phyloP scores from a whole-genome alignment of 2,888 invertebrate species.

The Quadroppia sp. region DNA sequence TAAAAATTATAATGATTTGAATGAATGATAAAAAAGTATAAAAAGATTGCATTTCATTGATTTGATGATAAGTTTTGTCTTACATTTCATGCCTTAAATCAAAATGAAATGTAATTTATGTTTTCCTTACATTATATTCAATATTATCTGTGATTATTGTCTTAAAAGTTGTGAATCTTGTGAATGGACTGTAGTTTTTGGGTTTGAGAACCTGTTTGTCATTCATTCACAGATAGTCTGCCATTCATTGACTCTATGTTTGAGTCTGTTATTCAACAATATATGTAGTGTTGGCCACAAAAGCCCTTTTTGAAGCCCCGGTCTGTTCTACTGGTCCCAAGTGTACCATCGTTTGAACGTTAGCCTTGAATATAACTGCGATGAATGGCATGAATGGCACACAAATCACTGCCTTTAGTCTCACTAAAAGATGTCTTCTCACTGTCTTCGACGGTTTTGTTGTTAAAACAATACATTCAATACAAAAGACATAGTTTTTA shows the following conservation, averaged over 20 bases:
- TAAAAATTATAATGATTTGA: too few relatives aligned
- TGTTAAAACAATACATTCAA: neutral
- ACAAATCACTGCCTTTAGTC: constrained; percentile 1
- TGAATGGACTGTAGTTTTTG: neutral
- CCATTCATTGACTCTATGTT: neutral
- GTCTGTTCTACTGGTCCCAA: neutral
- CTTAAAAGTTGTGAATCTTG: too few relatives aligned
- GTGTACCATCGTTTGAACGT: neutral
- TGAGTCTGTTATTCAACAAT: neutral
- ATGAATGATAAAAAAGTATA: too few relatives aligned
- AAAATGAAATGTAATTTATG: too few relatives aligned
- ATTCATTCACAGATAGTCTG: neutral
- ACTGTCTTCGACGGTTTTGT: neutral
- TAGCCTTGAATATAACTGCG: neutral
- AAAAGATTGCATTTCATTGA: too few relatives aligned
- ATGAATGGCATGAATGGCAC: neutral
- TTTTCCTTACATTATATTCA: too few relatives aligned
- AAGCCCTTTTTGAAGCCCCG: neutral
- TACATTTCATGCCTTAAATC: too few relatives aligned
- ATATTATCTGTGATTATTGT: too few relatives aligned
- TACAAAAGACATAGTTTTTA: too few relatives aligned
- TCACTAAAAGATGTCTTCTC: constrained; percentile 4
- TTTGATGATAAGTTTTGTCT: too few relatives aligned
- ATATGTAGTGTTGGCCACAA: neutral
- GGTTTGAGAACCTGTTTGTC: constrained; percentile 16